Percentiles rank a stretch among this genome's conserved stretches.
phyloP scores from a whole-genome alignment of 2,888 invertebrate genomes.

The Byasa hedistus region DNA sequence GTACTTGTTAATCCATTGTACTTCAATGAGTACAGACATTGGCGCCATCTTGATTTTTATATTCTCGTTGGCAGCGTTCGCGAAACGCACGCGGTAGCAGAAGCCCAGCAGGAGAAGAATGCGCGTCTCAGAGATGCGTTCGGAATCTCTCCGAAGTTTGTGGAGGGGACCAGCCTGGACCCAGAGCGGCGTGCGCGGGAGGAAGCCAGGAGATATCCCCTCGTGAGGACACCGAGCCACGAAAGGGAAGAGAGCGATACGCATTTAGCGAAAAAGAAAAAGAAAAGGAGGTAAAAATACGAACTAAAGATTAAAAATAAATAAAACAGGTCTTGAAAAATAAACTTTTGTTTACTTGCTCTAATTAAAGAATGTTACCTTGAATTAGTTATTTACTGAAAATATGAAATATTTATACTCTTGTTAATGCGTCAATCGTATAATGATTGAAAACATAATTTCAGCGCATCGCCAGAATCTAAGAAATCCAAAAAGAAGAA shows the following conservation, averaged over 20 bases:
- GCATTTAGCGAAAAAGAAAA: conserved; percentile 82
- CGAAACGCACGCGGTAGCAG: conserved; percentile 97
- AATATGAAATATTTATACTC: not conserved
- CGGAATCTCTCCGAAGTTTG: conserved; percentile 95
- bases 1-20: not conserved
- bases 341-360: too few species aligned
- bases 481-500: conserved; percentile 90
- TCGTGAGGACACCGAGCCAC: conserved; percentile 88
- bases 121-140: conserved; percentile 95
- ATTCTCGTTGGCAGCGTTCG: conserved; percentile 83
- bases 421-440: not conserved
- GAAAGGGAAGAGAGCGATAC: conserved; percentile 75
- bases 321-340: not conserved
- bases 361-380: too few species aligned
- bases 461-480: conserved; percentile 85
- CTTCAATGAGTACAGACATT: not conserved
- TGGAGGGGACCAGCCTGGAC: conserved; percentile 95
- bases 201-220: conserved; percentile 82
- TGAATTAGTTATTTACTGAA: not conserved
- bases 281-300: conserved; percentile 82
- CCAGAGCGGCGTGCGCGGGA: conserved; percentile 82
- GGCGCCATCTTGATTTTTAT: conserved; percentile 35
- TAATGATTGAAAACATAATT: conserved; percentile 37
- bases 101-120: conserved; percentile 97
- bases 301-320: not conserved